Evolutionary conservation across 2,888 invertebrate genomes (phyloP).

Genomic region (Cyrtodaria siliqua): DNA sequence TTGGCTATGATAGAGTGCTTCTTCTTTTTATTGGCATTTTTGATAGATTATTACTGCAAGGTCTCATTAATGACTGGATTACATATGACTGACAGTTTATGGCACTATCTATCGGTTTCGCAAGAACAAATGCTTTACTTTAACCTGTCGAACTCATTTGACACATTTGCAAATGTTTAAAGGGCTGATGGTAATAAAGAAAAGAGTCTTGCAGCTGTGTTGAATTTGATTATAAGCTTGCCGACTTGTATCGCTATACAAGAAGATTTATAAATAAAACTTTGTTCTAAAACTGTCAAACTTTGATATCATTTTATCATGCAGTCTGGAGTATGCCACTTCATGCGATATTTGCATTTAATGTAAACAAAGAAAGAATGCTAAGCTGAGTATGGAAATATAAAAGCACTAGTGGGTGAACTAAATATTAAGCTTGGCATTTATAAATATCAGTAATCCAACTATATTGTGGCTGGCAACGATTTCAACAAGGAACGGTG

Average conservation of each 20-base stretch:
- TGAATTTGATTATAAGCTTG: constrained; percentile 37
- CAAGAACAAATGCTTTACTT: too few relatives aligned
- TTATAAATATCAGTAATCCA: too few relatives aligned
- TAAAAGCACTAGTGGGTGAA: not conserved
- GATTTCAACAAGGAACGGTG: too few relatives aligned
- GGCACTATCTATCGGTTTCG: not conserved
- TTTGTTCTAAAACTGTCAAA: constrained; percentile 61
- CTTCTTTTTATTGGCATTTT: constrained; percentile 51
- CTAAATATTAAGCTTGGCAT: too few relatives aligned
- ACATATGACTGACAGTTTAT: constrained; percentile 22
- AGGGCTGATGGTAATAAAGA: too few relatives aligned
- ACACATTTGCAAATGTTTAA: too few relatives aligned
- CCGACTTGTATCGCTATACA: constrained; percentile 49
- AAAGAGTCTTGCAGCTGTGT: constrained; percentile 20
- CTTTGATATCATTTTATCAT: constrained; percentile 48
- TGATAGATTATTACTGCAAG: constrained; percentile 53
- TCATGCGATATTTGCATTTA: constrained; percentile 48
- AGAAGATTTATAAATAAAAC: constrained; percentile 59
- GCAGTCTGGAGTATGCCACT: constrained; percentile 24
- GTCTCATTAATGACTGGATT: constrained; percentile 42
- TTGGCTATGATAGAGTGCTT: constrained; percentile 45
- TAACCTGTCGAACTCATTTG: too few relatives aligned
- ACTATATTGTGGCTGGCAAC: too few relatives aligned
- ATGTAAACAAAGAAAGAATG: constrained; percentile 57
- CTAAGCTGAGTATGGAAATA: constrained; percentile 3